Evolutionary conservation across 2,888 invertebrate species (phyloP), one percentile per base, ranked within the genome.

Genomic region (Rhamnusium bicolor): DNA sequence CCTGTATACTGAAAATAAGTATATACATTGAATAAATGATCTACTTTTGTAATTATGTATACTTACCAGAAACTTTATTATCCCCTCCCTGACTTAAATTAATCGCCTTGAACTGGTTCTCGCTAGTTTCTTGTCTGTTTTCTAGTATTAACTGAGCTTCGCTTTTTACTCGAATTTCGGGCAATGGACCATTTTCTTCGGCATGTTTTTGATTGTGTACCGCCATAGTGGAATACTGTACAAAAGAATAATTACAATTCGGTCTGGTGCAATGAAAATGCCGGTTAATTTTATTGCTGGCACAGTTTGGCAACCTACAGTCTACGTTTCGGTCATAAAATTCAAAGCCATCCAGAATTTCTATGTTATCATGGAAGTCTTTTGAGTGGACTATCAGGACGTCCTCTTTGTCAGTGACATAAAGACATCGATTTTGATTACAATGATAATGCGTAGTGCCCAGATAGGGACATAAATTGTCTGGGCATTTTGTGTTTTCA

Each of bases 391-490:
- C 92, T 73, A 94, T 92, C 81, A 97, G 91, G 46, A 94, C 92
- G 75, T 94, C 93, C 71, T 94, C 93, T 60, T 93, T 91, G 85
- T 96, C 95, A 0, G 95, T 94, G 8, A 95, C 93, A 83, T 95
- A 96, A 84, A 95, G 93, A 85, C 97, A 98, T 80, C 94, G 89
- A 10, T 91, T 91, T 80, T 95, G 94, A 53, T 93, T 93, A 89
- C 97, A 98, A 86, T 98, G 98, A 83, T 93, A 95, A 86, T 98
- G 98, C 58, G 93, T 90, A 76, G 92, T 91, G 3, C 92, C 90
- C 69, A 93, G 88, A 74, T 92, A 92, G 19, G 92, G 91, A 85
- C 97, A 97, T 68, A 92, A 90, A 0, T 92, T 90, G 84, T 96
- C 95, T 0, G 93, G 93, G 85, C 97, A 97, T 29, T 90, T 89